Base-by-base conservation (phyloP, 2,888 invertebrate genomes). In the Temnothorax unifasciatus region DNA sequence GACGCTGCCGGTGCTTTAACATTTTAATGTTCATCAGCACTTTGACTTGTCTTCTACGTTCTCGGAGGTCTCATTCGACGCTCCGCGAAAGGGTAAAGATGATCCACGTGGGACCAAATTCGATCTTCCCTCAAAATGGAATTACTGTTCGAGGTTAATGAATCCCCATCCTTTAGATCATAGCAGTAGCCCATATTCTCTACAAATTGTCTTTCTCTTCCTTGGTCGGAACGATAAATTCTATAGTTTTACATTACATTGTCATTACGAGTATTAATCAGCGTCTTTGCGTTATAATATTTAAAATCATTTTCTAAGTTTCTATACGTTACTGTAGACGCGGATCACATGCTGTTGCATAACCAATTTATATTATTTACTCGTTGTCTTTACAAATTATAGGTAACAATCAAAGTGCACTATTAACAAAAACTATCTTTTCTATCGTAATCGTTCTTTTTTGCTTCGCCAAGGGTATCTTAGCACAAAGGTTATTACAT, bases 81-180 rank as follows among this genome's bases (percentile, higher is more conserved):
- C 13, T 64, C n/a, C 15, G 21, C 57, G 44, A 52, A 59, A 18
- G 15, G 38, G 52, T 34, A 34, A 34, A 54, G 41, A 69, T n/a
- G 15, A 71, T 34, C 4, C 69, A 44, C 34, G 34, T 2, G 71
- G 81, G 34, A 82, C 82, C 25, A 66, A 13, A 44, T 66, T 86
- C 82, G 87, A 87, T 71, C 57, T 83, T 57, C 59, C 0, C 64
- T 84, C 9, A 66, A 73, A 71, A 73, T 84, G 52, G 64, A 79
- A 29, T 86, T 87, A 81, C 83, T 83, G n/a, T 69, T 87, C 25
- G 61, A 86, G 38, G 63, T 57, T 44, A 74, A 68, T 77, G 38
- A 84, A 52, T 83, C 86, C 82, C 73, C 1, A 41, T 83, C 13
- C 87, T 86, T 47, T 83, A 88, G 73, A 50, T 83, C 1, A 77